Conservation (phyloP, 2,113 vertebrate species). For the Notarius lentiginosus region DNA sequence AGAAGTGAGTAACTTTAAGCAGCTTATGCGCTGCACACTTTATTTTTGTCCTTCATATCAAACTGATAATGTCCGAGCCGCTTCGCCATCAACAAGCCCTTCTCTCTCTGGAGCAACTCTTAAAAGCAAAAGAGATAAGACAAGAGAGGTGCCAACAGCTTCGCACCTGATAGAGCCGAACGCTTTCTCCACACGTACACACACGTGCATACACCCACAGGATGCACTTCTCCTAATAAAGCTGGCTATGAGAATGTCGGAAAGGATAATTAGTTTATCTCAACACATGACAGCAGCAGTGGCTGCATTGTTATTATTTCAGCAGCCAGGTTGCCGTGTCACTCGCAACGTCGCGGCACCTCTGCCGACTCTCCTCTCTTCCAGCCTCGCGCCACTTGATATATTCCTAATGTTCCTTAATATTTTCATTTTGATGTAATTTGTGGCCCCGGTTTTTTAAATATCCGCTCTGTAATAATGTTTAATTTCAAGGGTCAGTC, state of each 20-base stretch:
- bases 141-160: conserved; percentile 46
- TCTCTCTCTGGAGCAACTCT: conserved; percentile 41
- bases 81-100: conserved; percentile 28
- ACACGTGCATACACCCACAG: conserved; percentile 33
- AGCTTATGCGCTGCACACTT: conserved; percentile 37
- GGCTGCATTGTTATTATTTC: conserved; percentile 90
- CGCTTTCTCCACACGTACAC: conserved; percentile 19
- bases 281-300: conserved; percentile 85
- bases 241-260: conserved; percentile 71
- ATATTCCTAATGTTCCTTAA: conserved; percentile 98
- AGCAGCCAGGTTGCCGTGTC: conserved; percentile 82
- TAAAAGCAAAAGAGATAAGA: conserved; percentile 51
- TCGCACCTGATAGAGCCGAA: conserved; percentile 44
- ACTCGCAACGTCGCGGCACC: conserved; percentile 78
- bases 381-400: conserved; percentile 88
- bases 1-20: conserved; percentile 45
- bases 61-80: conserved; percentile 41
- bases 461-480: conserved; percentile 99
- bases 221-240: conserved; percentile 74
- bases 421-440: conserved; percentile 99
- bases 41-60: conserved; percentile 50
- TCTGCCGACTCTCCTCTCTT: conserved; percentile 70
- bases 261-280: conserved; percentile 90
- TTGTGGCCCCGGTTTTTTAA: conserved; percentile 99
- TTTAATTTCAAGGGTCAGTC: conserved; percentile 99